Percentiles rank a stretch among this genome's conserved stretches.
phyloP scores from a whole-genome alignment of 1,140 invertebrate species.

The Aculops lycopersici region DNA sequence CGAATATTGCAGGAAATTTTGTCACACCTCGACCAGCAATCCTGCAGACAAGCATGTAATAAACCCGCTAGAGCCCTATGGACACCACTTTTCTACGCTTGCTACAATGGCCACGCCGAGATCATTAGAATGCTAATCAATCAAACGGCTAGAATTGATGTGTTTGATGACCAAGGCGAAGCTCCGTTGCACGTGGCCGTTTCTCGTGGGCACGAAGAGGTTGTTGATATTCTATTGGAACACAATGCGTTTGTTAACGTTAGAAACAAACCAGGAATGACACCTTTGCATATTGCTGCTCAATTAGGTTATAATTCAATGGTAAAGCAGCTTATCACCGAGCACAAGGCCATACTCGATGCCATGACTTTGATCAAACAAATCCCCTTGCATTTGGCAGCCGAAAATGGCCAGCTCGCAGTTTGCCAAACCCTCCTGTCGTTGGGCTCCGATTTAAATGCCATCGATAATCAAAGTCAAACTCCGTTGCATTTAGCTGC shows the following conservation, averaged over 20 bases:
- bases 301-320: constrained; percentile 72
- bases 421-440: constrained; percentile 68
- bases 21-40: constrained; percentile 41
- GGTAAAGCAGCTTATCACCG: constrained; percentile 55
- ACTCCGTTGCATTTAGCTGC: constrained; percentile 40
- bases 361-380: constrained; percentile 43
- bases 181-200: constrained; percentile 79
- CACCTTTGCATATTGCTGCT: constrained; percentile 35
- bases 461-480: constrained; percentile 45
- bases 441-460: constrained; percentile 77
- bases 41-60: constrained; percentile 41
- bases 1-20: constrained; percentile 76
- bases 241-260: constrained; percentile 91
- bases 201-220: constrained; percentile 53
- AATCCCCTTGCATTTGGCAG: constrained; percentile 26
- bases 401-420: constrained; percentile 68
- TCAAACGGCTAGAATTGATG: constrained; percentile 72
- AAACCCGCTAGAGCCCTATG: constrained; percentile 50
- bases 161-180: constrained; percentile 64
- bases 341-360: constrained; percentile 74
- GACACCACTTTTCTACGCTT: constrained; percentile 74
- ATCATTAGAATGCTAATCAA: constrained; percentile 23
- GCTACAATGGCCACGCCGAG: constrained; percentile 24
- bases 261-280: constrained; percentile 39
- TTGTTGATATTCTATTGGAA: constrained; percentile 74